Evolutionary conservation across 2,888 invertebrate genomes (phyloP).

Genomic region (Pseudanteris insignis): DNA sequence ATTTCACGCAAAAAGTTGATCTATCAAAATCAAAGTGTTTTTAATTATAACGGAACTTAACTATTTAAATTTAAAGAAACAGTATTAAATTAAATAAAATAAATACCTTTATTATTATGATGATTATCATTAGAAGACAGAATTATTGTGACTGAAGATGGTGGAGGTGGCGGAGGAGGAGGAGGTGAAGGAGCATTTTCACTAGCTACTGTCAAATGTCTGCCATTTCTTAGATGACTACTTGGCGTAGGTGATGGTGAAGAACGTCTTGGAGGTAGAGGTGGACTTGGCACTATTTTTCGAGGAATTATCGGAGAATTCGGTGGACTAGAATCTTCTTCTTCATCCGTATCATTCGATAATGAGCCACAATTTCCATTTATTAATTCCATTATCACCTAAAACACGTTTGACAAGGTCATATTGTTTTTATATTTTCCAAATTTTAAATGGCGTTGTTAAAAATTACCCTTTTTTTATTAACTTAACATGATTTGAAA

Average conservation of each 20-base stretch:
- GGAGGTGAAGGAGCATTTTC: constrained; percentile 66
- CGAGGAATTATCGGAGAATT: constrained; percentile 60
- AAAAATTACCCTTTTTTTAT: too few species aligned
- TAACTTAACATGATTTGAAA: too few species aligned
- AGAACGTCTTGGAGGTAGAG: constrained; percentile 72
- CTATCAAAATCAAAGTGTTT: too few species aligned
- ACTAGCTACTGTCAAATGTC: constrained; percentile 66
- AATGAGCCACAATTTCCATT: constrained; percentile 61
- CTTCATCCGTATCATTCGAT: constrained; percentile 60
- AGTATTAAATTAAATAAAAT: too few species aligned
- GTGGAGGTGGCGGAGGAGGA: constrained; percentile 44
- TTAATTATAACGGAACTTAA: too few species aligned
- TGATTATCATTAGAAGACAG: constrained; percentile 56
- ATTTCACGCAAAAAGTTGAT: not conserved
- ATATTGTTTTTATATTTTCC: constrained; percentile 1
- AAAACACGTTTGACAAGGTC: constrained; percentile 51
- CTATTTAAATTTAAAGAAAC: too few species aligned
- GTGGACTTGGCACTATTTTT: constrained; percentile 67
- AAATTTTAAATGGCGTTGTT: too few species aligned
- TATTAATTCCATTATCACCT: constrained; percentile 64
- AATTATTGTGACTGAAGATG: constrained; percentile 55
- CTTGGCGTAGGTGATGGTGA: constrained; percentile 66
- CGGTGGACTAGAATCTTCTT: constrained; percentile 62
- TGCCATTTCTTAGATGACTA: constrained; percentile 56
- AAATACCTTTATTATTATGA: constrained; percentile 60